Percentiles rank a stretch among this genome's conserved stretches.
Evolutionary conservation across 2,113 vertebrate species (phyloP).

Genomic region (Catharus bicknelli): DNA sequence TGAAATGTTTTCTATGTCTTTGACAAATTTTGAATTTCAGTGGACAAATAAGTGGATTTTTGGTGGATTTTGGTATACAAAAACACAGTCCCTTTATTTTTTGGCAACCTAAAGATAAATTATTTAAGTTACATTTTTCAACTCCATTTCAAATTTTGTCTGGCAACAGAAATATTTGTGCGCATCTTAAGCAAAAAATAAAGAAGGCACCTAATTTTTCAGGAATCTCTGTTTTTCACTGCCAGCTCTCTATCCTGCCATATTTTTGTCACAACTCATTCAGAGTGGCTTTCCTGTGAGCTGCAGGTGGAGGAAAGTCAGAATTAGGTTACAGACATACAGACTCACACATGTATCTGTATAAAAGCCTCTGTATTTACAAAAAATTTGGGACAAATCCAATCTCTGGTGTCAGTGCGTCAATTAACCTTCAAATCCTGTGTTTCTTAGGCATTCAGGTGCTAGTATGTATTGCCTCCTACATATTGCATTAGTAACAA

Average conservation of each 20-base stretch:
- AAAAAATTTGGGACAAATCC: constrained; percentile 58
- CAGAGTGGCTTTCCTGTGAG: neutral
- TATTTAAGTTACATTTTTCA: neutral
- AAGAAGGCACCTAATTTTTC: neutral
- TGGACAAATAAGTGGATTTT: neutral
- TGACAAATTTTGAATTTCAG: neutral
- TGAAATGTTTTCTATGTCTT: neutral
- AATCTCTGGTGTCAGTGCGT: constrained; percentile 46
- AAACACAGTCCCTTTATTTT: neutral
- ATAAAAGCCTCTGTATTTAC: constrained; percentile 46
- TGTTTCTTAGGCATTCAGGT: constrained; percentile 51
- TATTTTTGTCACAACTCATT: constrained; percentile 17
- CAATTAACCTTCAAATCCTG: constrained; percentile 54
- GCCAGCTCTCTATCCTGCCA: neutral
- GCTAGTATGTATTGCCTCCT: neutral
- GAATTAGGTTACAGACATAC: constrained; percentile 33
- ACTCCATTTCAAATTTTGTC: neutral
- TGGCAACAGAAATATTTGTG: neutral
- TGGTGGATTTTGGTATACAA: neutral
- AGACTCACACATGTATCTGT: constrained; percentile 8
- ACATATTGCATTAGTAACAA: constrained; percentile 27
- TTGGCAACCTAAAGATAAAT: neutral
- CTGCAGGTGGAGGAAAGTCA: constrained; percentile 13
- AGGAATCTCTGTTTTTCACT: neutral
- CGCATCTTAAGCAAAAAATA: neutral